Conservation (phyloP, 92 coral and sea anemone genomes). For the Isaurus tuberculatus region DNA sequence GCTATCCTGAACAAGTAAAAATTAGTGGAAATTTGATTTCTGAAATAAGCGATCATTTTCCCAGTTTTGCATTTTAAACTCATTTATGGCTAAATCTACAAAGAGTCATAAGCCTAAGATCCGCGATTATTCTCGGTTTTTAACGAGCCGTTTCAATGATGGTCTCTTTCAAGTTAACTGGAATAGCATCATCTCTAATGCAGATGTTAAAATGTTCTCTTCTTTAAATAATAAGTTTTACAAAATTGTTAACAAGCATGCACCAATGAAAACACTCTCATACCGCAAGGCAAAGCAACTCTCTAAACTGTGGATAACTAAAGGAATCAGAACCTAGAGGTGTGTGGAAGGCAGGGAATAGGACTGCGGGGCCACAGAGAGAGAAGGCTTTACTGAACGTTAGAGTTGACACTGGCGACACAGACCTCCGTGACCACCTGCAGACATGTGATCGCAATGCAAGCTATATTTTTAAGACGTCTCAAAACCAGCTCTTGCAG, state of each 20-base stretch:
- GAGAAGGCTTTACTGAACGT: conserved; percentile 57
- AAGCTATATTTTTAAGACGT: conserved; percentile 66
- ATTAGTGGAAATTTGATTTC: neutral
- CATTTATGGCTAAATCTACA: neutral
- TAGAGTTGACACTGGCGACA: conserved; percentile 63
- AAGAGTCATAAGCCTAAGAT: too few relatives aligned
- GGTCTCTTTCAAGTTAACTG: too few relatives aligned
- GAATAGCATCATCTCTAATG: too few relatives aligned
- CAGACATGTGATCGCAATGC: conserved; percentile 59
- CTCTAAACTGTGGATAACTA: too few relatives aligned
- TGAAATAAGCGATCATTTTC: neutral
- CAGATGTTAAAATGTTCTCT: too few relatives aligned
- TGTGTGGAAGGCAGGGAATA: conserved; percentile 56
- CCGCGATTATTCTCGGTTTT: too few relatives aligned
- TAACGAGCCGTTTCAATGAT: too few relatives aligned
- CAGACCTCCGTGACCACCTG: conserved; percentile 63
- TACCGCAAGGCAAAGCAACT: too few relatives aligned
- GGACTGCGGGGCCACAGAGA: conserved; percentile 62
- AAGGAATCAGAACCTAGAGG: too few relatives aligned
- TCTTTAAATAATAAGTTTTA: too few relatives aligned
- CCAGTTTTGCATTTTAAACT: neutral
- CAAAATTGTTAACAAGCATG: too few relatives aligned
- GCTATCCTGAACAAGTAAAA: neutral
- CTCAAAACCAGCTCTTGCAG: conserved; percentile 42
- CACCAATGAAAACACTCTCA: too few relatives aligned